Conservation (phyloP, 1,140 invertebrate species). For the Brachionus koreanus region DNA sequence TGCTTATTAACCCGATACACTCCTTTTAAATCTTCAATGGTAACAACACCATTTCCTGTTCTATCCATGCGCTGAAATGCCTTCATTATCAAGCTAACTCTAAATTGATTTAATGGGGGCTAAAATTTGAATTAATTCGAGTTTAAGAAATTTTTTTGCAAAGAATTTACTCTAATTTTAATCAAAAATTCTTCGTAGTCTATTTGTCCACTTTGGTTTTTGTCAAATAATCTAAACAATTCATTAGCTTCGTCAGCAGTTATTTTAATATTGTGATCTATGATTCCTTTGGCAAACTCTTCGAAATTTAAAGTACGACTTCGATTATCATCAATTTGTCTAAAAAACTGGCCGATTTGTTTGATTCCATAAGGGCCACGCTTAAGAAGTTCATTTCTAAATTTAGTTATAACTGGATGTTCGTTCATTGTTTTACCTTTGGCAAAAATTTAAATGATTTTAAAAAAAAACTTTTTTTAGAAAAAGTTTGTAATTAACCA, state of each 20-base stretch:
- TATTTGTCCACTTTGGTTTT: slow-evolving; percentile 75
- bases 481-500: not conserved
- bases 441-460: not conserved
- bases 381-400: slow-evolving; percentile 75
- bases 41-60: slow-evolving; percentile 67
- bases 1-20: slow-evolving; percentile 76
- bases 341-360: slow-evolving; percentile 77
- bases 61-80: slow-evolving; percentile 85
- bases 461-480: not conserved
- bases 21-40: slow-evolving; percentile 62
- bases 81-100: slow-evolving; percentile 71
- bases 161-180: not conserved
- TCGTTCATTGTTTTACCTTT: slow-evolving; percentile 21
- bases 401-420: slow-evolving; percentile 66
- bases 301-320: slow-evolving; percentile 75
- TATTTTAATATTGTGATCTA: slow-evolving; percentile 72
- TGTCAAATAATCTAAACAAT: slow-evolving; percentile 74
- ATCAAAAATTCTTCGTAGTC: slow-evolving; percentile 81
- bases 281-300: slow-evolving; percentile 77
- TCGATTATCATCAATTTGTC: slow-evolving; percentile 85
- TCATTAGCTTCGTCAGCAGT: slow-evolving; percentile 65
- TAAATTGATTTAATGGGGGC: slow-evolving; percentile 74
- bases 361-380: slow-evolving; percentile 82
- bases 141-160: too few relatives aligned
- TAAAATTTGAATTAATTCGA: too few relatives aligned